Conservation (phyloP, 30 jellyfish, hydroid and myxozoan genomes). For the Haliclystus octoradiatus region DNA sequence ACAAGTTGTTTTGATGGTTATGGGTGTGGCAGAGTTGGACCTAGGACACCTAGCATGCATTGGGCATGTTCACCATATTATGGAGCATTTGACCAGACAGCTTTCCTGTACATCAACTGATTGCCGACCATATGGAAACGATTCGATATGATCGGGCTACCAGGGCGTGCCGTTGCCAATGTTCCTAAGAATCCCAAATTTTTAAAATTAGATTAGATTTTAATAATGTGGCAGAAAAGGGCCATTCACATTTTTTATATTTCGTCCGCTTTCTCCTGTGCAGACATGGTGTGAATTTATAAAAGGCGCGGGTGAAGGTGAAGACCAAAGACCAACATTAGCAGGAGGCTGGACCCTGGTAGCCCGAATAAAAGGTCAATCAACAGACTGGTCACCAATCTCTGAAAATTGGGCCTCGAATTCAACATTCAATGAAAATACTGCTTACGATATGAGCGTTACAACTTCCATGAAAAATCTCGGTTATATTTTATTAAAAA, state of each 20-base stretch:
- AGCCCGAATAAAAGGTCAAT: conserved; percentile 98
- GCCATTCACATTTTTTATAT: too few species aligned
- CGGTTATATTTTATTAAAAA: conserved; percentile 50
- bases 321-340: conserved; percentile 64
- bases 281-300: conserved; percentile 98
- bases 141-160: conserved; percentile 59
- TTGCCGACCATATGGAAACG: not conserved
- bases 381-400: conserved; percentile 96
- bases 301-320: conserved; percentile 84
- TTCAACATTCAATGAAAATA: conserved; percentile 58
- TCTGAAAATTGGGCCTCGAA: conserved; percentile 88
- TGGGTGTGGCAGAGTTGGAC: conserved; percentile 98
- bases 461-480: conserved; percentile 86
- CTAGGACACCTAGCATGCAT: conserved; percentile 92
- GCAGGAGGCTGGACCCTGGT: conserved; percentile 99
- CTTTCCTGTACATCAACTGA: conserved; percentile 57
- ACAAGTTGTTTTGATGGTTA: conserved; percentile 95
- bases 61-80: conserved; percentile 92
- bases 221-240: not conserved
- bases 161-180: conserved; percentile 64
- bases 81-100: conserved; percentile 85
- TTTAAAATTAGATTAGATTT: conserved; percentile 2
- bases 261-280: conserved; percentile 11
- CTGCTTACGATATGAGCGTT: conserved; percentile 54
- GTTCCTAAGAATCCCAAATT: not conserved